phyloP scores from a whole-genome alignment of 2,113 vertebrate genomes.

The Vombatus ursinus region DNA sequence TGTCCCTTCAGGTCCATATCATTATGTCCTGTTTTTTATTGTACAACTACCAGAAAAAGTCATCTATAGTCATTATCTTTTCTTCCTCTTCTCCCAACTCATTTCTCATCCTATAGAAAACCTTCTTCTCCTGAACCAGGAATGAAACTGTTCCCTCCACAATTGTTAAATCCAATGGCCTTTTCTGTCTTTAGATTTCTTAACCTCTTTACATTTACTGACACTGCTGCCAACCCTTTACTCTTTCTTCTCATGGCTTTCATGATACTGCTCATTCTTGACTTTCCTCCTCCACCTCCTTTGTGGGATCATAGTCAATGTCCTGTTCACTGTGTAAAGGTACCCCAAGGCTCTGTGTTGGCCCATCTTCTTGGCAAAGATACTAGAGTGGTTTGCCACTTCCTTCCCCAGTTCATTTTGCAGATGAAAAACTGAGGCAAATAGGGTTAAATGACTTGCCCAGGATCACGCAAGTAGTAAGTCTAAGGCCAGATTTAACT shows the following conservation, averaged over 20 bases:
- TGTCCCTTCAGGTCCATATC: neutral
- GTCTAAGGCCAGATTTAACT: neutral
- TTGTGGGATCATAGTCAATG: neutral
- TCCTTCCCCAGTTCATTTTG: neutral
- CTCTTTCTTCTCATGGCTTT: neutral
- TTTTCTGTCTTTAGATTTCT: neutral
- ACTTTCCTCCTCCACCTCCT: neutral
- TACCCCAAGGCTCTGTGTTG: neutral
- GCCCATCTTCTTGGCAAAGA: neutral
- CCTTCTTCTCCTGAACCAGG: neutral
- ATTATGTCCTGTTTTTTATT: neutral
- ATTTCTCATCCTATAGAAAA: too few relatives aligned
- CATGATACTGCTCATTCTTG: too few relatives aligned
- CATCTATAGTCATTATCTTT: neutral
- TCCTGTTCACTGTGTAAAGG: neutral
- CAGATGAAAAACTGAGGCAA: neutral
- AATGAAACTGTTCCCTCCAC: neutral
- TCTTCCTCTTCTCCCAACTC: neutral
- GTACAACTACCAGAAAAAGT: neutral
- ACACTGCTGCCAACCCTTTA: neutral
- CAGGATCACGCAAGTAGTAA: neutral
- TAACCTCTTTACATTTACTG: neutral
- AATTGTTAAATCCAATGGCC: neutral
- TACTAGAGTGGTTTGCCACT: neutral
- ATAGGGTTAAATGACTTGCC: neutral